Conservation (phyloP, 2,113 vertebrate genomes). For the Prunella fulvescens region DNA sequence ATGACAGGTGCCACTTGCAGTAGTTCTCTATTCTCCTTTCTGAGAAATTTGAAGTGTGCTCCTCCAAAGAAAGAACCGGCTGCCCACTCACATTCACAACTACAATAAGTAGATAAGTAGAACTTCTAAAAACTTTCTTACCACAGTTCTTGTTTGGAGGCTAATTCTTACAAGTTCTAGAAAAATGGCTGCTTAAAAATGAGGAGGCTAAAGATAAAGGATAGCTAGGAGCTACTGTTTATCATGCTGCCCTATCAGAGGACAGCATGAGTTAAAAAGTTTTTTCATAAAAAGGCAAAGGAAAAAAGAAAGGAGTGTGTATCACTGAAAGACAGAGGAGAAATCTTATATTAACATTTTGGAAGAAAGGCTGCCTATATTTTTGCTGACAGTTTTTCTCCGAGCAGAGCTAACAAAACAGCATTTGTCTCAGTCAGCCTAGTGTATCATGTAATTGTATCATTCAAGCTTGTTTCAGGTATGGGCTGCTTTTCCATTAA, state of each 20-base stretch:
- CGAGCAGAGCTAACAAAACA: neutral
- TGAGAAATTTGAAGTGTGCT: slow-evolving; percentile 4
- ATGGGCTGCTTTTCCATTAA: slow-evolving; percentile 79
- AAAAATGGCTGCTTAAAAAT: neutral
- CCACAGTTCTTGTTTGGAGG: neutral
- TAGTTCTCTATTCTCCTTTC: neutral
- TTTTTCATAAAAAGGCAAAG: neutral
- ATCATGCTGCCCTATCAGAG: neutral
- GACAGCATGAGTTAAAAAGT: neutral
- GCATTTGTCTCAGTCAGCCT: slow-evolving; percentile 2
- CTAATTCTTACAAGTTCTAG: neutral
- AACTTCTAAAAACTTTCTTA: neutral
- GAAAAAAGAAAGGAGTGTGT: neutral
- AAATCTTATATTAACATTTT: neutral
- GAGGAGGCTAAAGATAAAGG: neutral
- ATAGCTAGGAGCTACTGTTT: neutral
- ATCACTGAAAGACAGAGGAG: neutral
- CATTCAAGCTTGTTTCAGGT: slow-evolving; percentile 72
- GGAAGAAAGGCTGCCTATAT: neutral
- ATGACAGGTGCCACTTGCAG: slow-evolving; percentile 38
- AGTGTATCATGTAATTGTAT: neutral
- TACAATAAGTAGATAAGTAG: neutral
- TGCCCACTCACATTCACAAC: slow-evolving; percentile 8
- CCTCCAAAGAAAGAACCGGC: neutral
- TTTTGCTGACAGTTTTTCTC: neutral